phyloP scores from a whole-genome alignment of 1,140 invertebrate genomes.

The Aradophagus sp. region DNA sequence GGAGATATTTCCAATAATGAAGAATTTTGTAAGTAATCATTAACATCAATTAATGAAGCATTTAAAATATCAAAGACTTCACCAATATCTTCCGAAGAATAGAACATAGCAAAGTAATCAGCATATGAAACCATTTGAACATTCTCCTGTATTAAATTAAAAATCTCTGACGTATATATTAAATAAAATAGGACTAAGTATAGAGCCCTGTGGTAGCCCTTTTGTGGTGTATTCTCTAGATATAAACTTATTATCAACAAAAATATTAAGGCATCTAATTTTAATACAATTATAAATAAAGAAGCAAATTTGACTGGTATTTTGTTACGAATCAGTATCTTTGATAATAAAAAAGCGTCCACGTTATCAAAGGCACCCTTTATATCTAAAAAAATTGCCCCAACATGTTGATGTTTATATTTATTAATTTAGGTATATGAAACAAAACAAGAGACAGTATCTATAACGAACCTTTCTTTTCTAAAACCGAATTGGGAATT shows the following conservation, averaged over 20 bases:
- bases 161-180: constrained; percentile 7
- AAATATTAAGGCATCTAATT: too few species aligned
- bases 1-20: constrained; percentile 5
- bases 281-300: constrained; percentile 23
- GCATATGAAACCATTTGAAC: constrained; percentile 3
- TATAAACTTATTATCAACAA: background rate
- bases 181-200: constrained; percentile 16
- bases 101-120: constrained; percentile 7
- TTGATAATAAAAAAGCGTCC: constrained; percentile 5
- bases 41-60: background rate
- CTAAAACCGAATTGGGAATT: constrained; percentile 15
- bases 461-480: background rate
- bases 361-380: constrained; percentile 14
- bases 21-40: background rate
- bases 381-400: constrained; percentile 9
- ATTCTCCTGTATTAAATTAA: background rate
- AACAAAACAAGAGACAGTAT: background rate
- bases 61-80: background rate
- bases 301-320: background rate
- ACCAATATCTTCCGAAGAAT: background rate
- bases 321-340: constrained; percentile 1
- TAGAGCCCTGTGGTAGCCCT: constrained; percentile 19
- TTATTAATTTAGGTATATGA: background rate
- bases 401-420: background rate
- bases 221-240: background rate